Conservation (phyloP, 2,797 vertebrate species). For the Sternotherus odoratus region DNA sequence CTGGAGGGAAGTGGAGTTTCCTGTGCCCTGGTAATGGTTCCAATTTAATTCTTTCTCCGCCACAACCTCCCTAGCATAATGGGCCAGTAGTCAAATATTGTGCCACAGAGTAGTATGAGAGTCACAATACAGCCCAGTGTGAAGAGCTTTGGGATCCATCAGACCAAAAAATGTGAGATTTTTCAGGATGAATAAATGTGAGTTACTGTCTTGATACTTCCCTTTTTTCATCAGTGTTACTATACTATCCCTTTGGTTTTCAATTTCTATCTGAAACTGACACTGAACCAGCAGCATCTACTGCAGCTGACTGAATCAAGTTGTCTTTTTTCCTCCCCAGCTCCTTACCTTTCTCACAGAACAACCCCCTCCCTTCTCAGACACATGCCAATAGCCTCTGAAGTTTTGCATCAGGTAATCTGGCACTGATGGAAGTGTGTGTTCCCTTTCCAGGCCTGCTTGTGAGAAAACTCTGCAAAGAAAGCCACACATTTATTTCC, state of each 20-base stretch:
- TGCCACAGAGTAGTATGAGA: not conserved
- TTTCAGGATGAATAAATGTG: not conserved
- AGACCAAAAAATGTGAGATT: not conserved
- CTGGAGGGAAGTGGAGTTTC: not conserved
- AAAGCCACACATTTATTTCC: slow-evolving; percentile 77
- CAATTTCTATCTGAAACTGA: not conserved
- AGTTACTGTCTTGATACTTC: not conserved
- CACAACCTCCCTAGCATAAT: not conserved
- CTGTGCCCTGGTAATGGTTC: not conserved
- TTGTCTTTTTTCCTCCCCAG: not conserved
- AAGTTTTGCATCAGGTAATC: slow-evolving; percentile 61
- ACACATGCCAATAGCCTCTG: not conserved
- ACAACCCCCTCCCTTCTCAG: not conserved
- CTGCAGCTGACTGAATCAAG: not conserved
- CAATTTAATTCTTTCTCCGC: not conserved
- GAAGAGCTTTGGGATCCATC: not conserved
- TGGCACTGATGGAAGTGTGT: slow-evolving; percentile 58
- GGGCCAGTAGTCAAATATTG: not conserved
- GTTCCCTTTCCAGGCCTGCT: slow-evolving; percentile 69
- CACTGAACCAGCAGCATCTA: not conserved
- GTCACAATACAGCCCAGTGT: not conserved
- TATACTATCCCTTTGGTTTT: not conserved
- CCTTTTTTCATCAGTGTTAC: not conserved
- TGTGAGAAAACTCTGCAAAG: slow-evolving; percentile 81
- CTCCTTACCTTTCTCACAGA: slow-evolving; percentile 3